phyloP scores from a whole-genome alignment of 2,888 invertebrate genomes.

The Salpingus planirostris region DNA sequence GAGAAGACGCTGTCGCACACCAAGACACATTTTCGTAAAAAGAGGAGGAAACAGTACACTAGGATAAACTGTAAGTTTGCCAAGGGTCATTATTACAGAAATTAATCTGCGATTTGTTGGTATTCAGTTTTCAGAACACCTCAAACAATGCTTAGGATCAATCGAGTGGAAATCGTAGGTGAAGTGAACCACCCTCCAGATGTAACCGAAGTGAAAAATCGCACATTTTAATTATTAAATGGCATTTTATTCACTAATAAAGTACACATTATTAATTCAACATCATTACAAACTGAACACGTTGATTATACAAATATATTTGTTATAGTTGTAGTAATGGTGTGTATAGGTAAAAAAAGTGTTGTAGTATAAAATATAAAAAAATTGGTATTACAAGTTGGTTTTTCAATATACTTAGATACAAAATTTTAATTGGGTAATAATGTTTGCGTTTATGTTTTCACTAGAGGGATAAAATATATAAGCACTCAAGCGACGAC shows the following conservation, averaged over 20 bases:
- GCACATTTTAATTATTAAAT: conserved; percentile 6
- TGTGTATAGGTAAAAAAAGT: conserved; percentile 19
- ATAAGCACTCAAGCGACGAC: no score
- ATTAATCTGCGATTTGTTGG: no score
- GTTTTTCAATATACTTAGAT: conserved; percentile 9
- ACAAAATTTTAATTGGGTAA: no score
- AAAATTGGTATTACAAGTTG: conserved; percentile 18
- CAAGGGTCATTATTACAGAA: background rate
- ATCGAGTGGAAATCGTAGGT: conserved; percentile 53
- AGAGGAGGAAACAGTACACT: conserved; percentile 67
- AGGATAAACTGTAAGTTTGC: conserved; percentile 56
- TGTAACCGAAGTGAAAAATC: conserved; percentile 25
- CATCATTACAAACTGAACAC: conserved; percentile 13
- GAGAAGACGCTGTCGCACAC: conserved; percentile 78
- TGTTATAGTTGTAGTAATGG: conserved; percentile 1
- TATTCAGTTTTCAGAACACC: conserved; percentile 56
- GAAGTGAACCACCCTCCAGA: conserved; percentile 36
- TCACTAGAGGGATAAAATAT: no score
- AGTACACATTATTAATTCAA: conserved; percentile 11
- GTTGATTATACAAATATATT: conserved; percentile 4
- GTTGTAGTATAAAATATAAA: conserved; percentile 17
- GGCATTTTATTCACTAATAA: conserved; percentile 12
- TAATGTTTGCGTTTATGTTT: no score
- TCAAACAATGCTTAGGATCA: conserved; percentile 69
- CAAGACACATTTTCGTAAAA: conserved; percentile 67